Evolutionary conservation across 2,888 invertebrate genomes (phyloP), one percentile per base, ranked within the genome.

Genomic region (Rosalia funebris): DNA sequence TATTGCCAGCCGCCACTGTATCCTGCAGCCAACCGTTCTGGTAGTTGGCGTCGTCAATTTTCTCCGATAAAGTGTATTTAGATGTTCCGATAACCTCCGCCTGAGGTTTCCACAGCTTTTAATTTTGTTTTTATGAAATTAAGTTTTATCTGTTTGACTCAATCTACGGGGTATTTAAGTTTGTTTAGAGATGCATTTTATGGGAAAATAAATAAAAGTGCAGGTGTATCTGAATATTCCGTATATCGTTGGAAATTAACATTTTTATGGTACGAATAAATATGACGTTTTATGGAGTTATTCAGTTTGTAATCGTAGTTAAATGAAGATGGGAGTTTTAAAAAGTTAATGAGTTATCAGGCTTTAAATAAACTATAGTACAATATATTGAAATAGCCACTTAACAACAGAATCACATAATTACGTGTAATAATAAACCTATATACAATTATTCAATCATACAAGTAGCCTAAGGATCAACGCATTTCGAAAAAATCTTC

Each of bases 91-190:
- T 25, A 16, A 15, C 16, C 15, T 7, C 16, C 14, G 15, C 3
- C 16, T 41, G 11, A 11, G 9, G 39, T 15, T 41, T 16, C 16
- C 14, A 41, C 41, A 10, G 3, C 15, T 16, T 17, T 41, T 25
- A 41, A 41, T 41, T 41, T 41, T 17, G 17, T 17, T 17, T 41
- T 41, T 15, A n/a, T n/a, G n/a, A 16, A 17, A 19, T 41, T 41
- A 41, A 41, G 19, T 41, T 41, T 41, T 41, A 41, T 41, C 41
- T 41, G 16, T 3, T 25, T 16, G 17, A 16, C 14, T 39, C 9
- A 39, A 15, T 39, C 39, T 16, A 39, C 39, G 7, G 39, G 39
- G 15, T 5, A 1, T 39, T 39, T 39, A 39, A 16, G 16, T 39
- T 4, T 10, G 15, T 39, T 39, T 39, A 4, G 25, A n/a, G 14